Evolutionary conservation across 2,113 vertebrate species (phyloP).

Genomic region (Meleagris gallopavo): DNA sequence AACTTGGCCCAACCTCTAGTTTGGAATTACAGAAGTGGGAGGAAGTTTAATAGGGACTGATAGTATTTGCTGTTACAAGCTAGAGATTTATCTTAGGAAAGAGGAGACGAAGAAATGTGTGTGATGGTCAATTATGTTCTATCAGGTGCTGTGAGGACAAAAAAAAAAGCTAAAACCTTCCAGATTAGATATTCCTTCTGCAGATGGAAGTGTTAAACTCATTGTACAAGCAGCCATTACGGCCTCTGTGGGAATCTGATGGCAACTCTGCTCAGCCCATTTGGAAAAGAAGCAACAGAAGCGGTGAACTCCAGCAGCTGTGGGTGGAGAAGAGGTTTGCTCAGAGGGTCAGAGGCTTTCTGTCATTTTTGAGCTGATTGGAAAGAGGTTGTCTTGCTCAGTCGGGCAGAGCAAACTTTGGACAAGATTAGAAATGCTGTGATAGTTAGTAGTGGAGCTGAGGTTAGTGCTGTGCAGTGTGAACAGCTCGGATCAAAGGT

Average conservation of each 20-base stretch:
- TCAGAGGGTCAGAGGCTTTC: not conserved
- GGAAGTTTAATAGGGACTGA: not conserved
- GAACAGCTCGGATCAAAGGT: not conserved
- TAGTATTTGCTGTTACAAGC: not conserved
- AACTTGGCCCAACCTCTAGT: not conserved
- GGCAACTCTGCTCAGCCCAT: accelerated
- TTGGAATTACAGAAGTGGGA: not conserved
- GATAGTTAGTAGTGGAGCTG: not conserved
- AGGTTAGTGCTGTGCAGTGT: no score
- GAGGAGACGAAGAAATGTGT: not conserved
- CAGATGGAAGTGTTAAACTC: not conserved
- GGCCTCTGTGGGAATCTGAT: not conserved
- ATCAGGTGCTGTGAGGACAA: not conserved
- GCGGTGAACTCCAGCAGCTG: not conserved
- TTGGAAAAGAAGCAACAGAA: not conserved
- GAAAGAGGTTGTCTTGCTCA: not conserved
- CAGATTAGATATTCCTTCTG: not conserved
- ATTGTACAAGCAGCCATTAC: not conserved
- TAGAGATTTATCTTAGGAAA: not conserved
- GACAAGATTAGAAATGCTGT: not conserved
- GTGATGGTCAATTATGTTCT: not conserved
- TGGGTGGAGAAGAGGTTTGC: not conserved
- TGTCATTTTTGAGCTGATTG: not conserved
- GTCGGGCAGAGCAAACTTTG: not conserved
- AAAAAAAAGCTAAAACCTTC: not conserved